These are phyloP conservation scores for Frankliniella fusca DNA, from an alignment of 2,888 invertebrate genomes.

Conservation along the genomic window DNA sequence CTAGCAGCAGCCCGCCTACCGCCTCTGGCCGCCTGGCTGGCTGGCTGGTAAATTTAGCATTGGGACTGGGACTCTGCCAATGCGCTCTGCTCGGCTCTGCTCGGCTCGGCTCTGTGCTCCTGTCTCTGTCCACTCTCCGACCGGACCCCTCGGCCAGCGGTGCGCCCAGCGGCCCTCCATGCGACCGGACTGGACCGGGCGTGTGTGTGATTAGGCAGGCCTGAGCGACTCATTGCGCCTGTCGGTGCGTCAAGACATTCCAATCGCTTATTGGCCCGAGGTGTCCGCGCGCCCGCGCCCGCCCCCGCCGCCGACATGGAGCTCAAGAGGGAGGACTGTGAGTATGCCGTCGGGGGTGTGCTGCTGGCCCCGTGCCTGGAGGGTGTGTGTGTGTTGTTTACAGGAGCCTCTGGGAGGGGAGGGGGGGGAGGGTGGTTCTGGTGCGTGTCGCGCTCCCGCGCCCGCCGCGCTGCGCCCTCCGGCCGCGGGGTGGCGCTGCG, in stretches of 20 bases:
- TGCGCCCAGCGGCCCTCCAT: too few relatives aligned
- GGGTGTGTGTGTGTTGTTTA: constrained; percentile 33
- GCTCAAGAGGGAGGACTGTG: constrained; percentile 47
- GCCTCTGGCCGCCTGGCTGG: too few relatives aligned
- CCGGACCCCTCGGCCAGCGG: too few relatives aligned
- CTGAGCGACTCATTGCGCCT: too few relatives aligned
- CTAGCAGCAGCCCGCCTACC: not conserved
- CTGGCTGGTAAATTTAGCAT: constrained; percentile 13
- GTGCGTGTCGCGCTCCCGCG: constrained; percentile 10
- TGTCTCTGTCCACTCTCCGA: too few relatives aligned
- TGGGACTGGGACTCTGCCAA: not conserved
- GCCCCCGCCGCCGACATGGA: constrained; percentile 44
- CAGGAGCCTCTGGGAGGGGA: not conserved
- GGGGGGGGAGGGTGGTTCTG: constrained; percentile 9
- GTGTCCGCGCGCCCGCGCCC: too few relatives aligned
- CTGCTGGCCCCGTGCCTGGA: constrained; percentile 29
- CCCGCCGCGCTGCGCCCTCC: not conserved
- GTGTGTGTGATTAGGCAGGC: too few relatives aligned
- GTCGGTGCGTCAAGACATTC: too few relatives aligned
- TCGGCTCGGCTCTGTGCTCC: too few relatives aligned
- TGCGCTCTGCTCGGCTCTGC: not conserved
- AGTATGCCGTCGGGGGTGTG: constrained; percentile 42
- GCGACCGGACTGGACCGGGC: not conserved
- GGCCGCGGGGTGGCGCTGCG: not conserved
- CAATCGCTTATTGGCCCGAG: too few relatives aligned